Percentiles rank a stretch among this genome's conserved stretches.
These are phyloP conservation scores for Megaceryle alcyon DNA, from an alignment of 2,797 vertebrate genomes.

Conservation along the genomic window DNA sequence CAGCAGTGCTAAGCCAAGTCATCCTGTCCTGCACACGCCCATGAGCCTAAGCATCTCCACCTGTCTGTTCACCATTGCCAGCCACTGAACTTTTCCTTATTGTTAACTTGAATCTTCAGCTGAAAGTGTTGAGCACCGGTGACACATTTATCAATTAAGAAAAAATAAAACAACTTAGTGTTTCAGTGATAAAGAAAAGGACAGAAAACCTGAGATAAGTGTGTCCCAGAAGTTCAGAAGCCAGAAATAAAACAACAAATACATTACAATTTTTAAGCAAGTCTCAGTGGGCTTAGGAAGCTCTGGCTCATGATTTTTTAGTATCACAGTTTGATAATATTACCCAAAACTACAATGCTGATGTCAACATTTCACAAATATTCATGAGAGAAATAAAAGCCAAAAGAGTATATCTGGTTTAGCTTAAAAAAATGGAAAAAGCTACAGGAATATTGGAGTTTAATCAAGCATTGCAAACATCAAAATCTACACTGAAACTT, in stretches of 20 bases:
- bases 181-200: neutral
- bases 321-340: neutral
- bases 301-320: neutral
- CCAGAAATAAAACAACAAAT: neutral
- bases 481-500: neutral
- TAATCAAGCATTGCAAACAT: neutral
- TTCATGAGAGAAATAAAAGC: constrained; percentile 13
- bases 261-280: neutral
- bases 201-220: neutral
- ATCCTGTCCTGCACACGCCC: neutral
- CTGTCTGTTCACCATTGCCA: neutral
- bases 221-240: neutral
- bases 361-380: neutral
- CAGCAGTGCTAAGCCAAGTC: neutral
- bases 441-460: neutral
- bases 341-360: neutral
- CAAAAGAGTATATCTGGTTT: neutral
- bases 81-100: neutral
- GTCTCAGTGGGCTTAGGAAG: neutral
- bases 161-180: neutral
- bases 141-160: neutral
- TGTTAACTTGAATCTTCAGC: neutral
- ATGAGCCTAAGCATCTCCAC: neutral
- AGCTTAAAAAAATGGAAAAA: neutral
- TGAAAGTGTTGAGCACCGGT: neutral